Percentiles rank a stretch among this genome's conserved stretches.
phyloP scores from a whole-genome alignment of 2,113 vertebrate genomes.

The Puntigrus tetrazona region DNA sequence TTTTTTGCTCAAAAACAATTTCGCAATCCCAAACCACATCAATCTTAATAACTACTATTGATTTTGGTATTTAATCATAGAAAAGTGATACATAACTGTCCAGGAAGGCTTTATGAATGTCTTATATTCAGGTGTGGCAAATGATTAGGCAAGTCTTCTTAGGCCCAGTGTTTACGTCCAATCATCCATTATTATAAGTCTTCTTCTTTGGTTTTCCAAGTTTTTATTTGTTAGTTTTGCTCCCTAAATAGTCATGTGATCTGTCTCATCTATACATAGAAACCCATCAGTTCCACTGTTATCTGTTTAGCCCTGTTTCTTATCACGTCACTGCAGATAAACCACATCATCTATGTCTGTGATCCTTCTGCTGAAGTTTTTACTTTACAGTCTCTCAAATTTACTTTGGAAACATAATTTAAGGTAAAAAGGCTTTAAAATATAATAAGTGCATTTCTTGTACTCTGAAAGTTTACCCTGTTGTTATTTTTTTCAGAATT shows the following conservation, averaged over 20 bases:
- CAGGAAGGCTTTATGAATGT: too few species aligned
- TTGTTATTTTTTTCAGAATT: too few species aligned
- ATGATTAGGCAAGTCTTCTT: too few species aligned
- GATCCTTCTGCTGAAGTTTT: constrained; percentile 1
- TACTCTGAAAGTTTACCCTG: too few species aligned
- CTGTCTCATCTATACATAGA: constrained; percentile 24
- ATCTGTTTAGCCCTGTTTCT: neutral
- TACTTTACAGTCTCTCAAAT: neutral
- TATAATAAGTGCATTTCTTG: too few species aligned
- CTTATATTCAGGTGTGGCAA: too few species aligned
- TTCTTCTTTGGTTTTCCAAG: neutral
- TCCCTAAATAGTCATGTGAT: neutral
- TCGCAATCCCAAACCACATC: too few species aligned
- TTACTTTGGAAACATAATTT: neutral
- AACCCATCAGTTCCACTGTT: neutral
- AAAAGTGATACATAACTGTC: too few species aligned
- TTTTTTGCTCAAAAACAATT: too few species aligned
- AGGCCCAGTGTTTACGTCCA: constrained; percentile 17
- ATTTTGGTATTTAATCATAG: too few species aligned
- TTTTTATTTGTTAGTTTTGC: neutral
- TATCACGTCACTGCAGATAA: neutral
- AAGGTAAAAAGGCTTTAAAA: neutral
- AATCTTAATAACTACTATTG: too few species aligned
- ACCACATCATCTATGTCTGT: neutral
- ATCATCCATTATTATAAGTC: neutral